Conservation (phyloP, 2,888 invertebrate species). For the Strigamia maritima region DNA sequence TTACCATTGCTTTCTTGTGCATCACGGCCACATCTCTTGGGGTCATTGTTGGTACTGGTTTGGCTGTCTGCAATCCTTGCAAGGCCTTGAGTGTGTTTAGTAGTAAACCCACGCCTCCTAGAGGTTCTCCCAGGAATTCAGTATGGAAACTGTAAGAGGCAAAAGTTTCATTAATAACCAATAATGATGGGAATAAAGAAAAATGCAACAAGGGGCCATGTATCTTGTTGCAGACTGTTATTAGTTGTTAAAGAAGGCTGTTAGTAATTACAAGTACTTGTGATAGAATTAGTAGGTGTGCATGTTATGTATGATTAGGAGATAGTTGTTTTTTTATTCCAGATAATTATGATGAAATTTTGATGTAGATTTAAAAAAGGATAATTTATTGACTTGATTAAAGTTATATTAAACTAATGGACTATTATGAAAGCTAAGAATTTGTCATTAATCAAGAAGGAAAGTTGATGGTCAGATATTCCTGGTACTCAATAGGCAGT, state of each 20-base stretch:
- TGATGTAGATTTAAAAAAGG: not conserved
- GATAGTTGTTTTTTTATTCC: not conserved
- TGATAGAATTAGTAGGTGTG: slow-evolving; percentile 3
- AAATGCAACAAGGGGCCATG: not conserved
- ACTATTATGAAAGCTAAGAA: no score
- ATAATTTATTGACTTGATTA: not conserved
- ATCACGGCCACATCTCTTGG: slow-evolving; percentile 29
- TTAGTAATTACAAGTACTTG: not conserved
- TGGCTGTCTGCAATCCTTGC: slow-evolving; percentile 55
- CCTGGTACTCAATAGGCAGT: no score
- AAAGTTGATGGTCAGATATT: no score
- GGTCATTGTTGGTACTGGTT: slow-evolving; percentile 38
- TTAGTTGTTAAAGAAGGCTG: slow-evolving; percentile 40
- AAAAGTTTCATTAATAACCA: slow-evolving; percentile 20
- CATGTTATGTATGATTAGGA: not conserved
- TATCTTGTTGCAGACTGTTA: not conserved
- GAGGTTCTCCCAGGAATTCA: slow-evolving; percentile 82
- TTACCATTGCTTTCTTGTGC: slow-evolving; percentile 42
- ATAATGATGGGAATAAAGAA: not conserved
- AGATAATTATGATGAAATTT: slow-evolving; percentile 9
- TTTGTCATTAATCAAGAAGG: no score
- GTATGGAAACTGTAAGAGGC: slow-evolving; percentile 73
- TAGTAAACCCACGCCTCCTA: slow-evolving; percentile 80
- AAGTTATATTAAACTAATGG: not conserved
- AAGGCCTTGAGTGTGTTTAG: slow-evolving; percentile 81